Evolutionary conservation across 2,113 vertebrate species (phyloP).

Genomic region (Petromus typicus): DNA sequence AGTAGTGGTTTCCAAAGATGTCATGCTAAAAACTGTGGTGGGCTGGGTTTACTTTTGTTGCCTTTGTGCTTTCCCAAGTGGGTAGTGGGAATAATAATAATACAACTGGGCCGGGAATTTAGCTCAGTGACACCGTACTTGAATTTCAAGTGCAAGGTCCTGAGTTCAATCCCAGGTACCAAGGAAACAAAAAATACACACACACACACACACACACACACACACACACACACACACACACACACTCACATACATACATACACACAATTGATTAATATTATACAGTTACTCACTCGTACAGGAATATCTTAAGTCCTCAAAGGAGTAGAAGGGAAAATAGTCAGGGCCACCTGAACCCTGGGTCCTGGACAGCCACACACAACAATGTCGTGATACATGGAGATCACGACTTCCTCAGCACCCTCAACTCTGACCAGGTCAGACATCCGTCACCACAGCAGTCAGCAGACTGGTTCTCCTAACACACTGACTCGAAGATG

Average conservation of each 20-base stretch:
- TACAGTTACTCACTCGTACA: background rate
- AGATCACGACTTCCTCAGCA: background rate
- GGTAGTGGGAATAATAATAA: background rate
- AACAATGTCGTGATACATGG: background rate
- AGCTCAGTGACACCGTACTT: too few relatives aligned
- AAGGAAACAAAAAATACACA: too few relatives aligned
- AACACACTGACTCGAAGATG: background rate
- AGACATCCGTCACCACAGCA: background rate
- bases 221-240: too few relatives aligned
- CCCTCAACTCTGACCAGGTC: background rate
- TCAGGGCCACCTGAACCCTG: background rate
- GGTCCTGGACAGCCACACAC: background rate
- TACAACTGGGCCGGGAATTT: too few relatives aligned
- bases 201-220: too few relatives aligned
- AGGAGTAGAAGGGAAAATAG: background rate
- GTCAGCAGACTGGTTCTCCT: background rate
- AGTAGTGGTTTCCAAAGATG: slow-evolving; percentile 40
- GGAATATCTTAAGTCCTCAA: background rate
- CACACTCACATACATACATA: too few relatives aligned
- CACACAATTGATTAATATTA: background rate
- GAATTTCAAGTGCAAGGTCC: too few relatives aligned
- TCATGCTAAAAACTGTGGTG: background rate
- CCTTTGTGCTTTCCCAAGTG: background rate
- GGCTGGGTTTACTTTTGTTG: slow-evolving; percentile 36
- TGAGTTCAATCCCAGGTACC: too few relatives aligned